Percentiles rank a stretch among this genome's conserved stretches.
These are phyloP conservation scores for Caenorhabditis doughertyi DNA, from an alignment of 2,888 invertebrate genomes.

Conservation along the genomic window DNA sequence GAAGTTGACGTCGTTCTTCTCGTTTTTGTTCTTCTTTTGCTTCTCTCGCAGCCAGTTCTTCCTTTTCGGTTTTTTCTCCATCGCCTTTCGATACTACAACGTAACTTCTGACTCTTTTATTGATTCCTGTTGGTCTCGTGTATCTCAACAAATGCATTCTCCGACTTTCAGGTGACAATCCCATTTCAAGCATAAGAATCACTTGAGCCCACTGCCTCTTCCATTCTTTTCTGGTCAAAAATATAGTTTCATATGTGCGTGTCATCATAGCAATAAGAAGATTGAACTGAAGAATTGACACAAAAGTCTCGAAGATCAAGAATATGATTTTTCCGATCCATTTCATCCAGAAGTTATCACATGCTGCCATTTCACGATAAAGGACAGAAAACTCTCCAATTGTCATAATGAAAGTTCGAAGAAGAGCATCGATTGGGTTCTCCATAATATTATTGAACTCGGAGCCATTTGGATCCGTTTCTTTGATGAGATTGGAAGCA, in stretches of 20 bases:
- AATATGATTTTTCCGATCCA: constrained; percentile 85
- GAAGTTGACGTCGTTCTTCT: constrained; percentile 55
- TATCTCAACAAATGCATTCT: constrained; percentile 92
- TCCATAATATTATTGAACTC: constrained; percentile 63
- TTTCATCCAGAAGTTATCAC: constrained; percentile 68
- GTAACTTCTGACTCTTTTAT: constrained; percentile 80
- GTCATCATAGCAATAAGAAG: constrained; percentile 99
- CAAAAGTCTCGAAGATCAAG: constrained; percentile 96
- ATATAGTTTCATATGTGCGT: constrained; percentile 97
- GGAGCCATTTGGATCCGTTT: constrained; percentile 15
- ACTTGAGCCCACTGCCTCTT: constrained; percentile 94
- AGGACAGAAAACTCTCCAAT: constrained; percentile 86
- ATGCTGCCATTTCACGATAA: constrained; percentile 73
- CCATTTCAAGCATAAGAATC: constrained; percentile 95
- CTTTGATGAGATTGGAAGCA: constrained; percentile 35
- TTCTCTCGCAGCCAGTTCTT: constrained; percentile 58
- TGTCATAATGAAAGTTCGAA: constrained; percentile 99
- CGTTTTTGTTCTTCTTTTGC: constrained; percentile 59
- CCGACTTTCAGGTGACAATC: constrained; percentile 93
- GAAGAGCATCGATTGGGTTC: constrained; percentile 70
- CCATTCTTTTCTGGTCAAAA: constrained; percentile 97
- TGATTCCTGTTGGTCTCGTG: constrained; percentile 89
- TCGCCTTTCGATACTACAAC: constrained; percentile 76
- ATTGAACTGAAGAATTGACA: constrained; percentile 94
- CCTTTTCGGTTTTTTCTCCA: constrained; percentile 56